phyloP scores from a whole-genome alignment of 2,797 vertebrate species.

The Streptopelia turtur region DNA sequence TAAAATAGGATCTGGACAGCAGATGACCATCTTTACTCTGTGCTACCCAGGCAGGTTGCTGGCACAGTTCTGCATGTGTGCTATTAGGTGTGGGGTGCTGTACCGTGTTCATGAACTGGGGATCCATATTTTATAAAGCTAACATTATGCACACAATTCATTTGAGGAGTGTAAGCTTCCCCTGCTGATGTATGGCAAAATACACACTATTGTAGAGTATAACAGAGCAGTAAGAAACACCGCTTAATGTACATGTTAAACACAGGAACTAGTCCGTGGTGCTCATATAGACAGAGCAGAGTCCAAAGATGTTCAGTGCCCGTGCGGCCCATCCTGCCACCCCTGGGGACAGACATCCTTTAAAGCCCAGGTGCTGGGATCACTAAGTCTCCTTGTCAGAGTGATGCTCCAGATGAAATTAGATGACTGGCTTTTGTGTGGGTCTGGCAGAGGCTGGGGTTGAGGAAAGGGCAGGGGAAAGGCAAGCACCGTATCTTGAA shows the following conservation, averaged over 20 bases:
- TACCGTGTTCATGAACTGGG: background rate
- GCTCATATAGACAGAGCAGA: background rate
- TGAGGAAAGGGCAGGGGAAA: conserved; percentile 4
- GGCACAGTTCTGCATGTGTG: background rate
- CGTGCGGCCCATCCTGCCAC: background rate
- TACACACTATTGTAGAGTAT: background rate
- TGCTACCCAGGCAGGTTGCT: background rate
- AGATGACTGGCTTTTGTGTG: background rate
- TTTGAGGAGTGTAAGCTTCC: background rate
- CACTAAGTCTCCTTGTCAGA: background rate
- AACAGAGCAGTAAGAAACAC: background rate
- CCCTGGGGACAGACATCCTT: background rate
- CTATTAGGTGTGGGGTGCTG: background rate
- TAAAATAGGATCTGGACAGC: background rate
- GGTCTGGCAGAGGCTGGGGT: background rate
- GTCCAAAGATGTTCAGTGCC: background rate
- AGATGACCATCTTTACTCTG: accelerated
- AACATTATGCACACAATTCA: background rate
- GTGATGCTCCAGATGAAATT: background rate
- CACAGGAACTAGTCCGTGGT: background rate
- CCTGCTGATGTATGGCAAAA: background rate
- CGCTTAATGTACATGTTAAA: background rate
- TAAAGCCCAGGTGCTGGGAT: background rate
- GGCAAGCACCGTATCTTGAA: background rate
- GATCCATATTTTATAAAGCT: background rate